These are phyloP conservation scores for Eupristina koningsbergeri DNA, from an alignment of 1,140 invertebrate genomes.

Conservation along the genomic window DNA sequence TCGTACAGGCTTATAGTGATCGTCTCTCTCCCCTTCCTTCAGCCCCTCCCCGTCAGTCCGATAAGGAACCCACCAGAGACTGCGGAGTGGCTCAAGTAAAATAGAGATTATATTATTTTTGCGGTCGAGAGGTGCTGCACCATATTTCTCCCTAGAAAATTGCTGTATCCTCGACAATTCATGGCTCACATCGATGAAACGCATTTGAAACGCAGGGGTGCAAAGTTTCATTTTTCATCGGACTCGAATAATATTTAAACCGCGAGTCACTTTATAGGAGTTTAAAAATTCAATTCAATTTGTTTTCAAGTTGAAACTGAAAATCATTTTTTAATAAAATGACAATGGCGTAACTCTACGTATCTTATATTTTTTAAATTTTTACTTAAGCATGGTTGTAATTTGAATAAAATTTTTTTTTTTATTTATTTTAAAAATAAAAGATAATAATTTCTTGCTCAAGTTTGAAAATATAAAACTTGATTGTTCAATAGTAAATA, in stretches of 20 bases:
- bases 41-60: not conserved
- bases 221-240: not conserved
- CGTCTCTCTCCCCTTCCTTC: too few species aligned
- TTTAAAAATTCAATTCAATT: too few species aligned
- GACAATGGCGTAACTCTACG: too few species aligned
- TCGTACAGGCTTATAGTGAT: not conserved
- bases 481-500: too few species aligned
- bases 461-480: too few species aligned
- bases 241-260: not conserved
- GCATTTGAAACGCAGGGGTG: not conserved
- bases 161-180: conserved; percentile 6
- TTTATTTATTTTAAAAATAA: too few species aligned
- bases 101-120: conserved; percentile 31
- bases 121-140: not conserved
- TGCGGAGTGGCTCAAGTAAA: conserved; percentile 14
- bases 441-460: too few species aligned
- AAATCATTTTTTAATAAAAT: too few species aligned
- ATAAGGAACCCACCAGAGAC: not conserved
- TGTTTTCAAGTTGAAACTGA: too few species aligned
- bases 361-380: too few species aligned
- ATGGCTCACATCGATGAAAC: not conserved
- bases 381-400: too few species aligned
- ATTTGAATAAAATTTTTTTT: too few species aligned
- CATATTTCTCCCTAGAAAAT: conserved; percentile 14
- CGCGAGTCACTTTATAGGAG: not conserved